Percentiles rank a stretch among this genome's conserved stretches.
Conservation (phyloP, 2,797 vertebrate genomes). For the Paedocypris micromegethes region DNA sequence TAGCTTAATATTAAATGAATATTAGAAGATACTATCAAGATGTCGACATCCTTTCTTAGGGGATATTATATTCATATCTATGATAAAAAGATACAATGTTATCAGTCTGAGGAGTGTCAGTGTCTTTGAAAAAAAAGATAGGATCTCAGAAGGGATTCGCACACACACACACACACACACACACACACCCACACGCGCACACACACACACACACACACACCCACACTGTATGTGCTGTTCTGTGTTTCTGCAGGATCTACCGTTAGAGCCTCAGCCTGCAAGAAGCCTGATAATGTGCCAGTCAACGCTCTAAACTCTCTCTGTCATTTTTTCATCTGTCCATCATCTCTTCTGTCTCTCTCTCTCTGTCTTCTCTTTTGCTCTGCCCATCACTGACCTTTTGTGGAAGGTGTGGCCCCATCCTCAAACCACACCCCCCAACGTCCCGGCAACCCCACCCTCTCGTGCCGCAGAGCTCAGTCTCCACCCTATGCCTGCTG, state of each 20-base stretch:
- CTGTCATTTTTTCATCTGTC: slow-evolving; percentile 25
- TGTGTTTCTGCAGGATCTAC: slow-evolving; percentile 52
- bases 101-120: too few relatives aligned
- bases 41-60: too few relatives aligned
- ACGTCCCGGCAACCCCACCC: slow-evolving; percentile 9
- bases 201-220: slow-evolving; percentile 5
- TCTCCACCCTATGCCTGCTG: slow-evolving; percentile 15
- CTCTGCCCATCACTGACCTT: not conserved
- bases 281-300: slow-evolving; percentile 47
- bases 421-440: slow-evolving; percentile 21
- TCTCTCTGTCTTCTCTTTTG: not conserved
- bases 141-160: too few relatives aligned
- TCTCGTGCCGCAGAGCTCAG: slow-evolving; percentile 26
- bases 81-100: too few relatives aligned
- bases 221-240: slow-evolving; percentile 37
- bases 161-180: not conserved
- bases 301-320: slow-evolving; percentile 52
- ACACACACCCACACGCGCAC: slow-evolving; percentile 9
- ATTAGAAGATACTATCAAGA: too few relatives aligned
- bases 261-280: slow-evolving; percentile 41
- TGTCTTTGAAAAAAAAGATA: too few relatives aligned
- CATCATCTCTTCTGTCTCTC: slow-evolving; percentile 13
- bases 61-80: too few relatives aligned
- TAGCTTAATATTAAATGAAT: too few relatives aligned
- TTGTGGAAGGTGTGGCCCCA: slow-evolving; percentile 39